A percentile compares a stretch with the other conserved stretches of the same genome.
These are phyloP conservation scores for Alsophila aescularia DNA, from an alignment of 2,888 invertebrate genomes.

Conservation along the genomic window DNA sequence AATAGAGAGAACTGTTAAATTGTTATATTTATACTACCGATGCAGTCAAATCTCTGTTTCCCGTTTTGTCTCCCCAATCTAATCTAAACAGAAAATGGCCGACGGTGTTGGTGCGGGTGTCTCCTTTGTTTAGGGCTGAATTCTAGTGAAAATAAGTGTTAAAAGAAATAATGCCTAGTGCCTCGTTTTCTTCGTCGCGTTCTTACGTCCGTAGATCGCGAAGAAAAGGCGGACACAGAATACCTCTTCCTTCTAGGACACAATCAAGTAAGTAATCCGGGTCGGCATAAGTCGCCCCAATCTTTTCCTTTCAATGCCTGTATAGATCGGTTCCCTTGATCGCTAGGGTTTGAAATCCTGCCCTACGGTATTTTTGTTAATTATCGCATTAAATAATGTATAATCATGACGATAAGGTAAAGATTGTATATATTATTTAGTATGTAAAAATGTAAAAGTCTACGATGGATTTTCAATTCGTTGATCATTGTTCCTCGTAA, in stretches of 20 bases:
- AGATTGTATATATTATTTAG: conserved; percentile 13
- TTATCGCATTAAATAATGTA: neutral
- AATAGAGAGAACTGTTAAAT: conserved; percentile 55
- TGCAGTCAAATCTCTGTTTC: conserved; percentile 70
- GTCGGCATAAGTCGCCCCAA: conserved; percentile 74
- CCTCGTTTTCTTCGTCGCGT: conserved; percentile 96
- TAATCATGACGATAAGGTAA: neutral
- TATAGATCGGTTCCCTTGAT: conserved; percentile 38
- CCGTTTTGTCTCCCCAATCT: conserved; percentile 79
- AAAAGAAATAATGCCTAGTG: conserved; percentile 94
- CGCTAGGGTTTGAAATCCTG: conserved; percentile 19
- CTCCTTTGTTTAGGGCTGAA: conserved; percentile 91
- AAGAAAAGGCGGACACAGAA: conserved; percentile 95
- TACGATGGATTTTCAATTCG: conserved; percentile 54
- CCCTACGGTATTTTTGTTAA: conserved; percentile 1
- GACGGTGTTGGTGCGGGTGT: conserved; percentile 91
- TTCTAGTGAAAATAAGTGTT: conserved; percentile 82
- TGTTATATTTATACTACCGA: conserved; percentile 55
- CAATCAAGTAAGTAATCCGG: conserved; percentile 90
- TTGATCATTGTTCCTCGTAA: conserved; percentile 66
- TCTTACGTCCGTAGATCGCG: conserved; percentile 96
- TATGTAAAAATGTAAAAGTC: conserved; percentile 43
- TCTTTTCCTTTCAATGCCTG: conserved; percentile 58
- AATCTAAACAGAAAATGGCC: conserved; percentile 92
- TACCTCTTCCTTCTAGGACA: conserved; percentile 91